Percentiles rank a stretch among this genome's conserved stretches.
phyloP scores from a whole-genome alignment of 2,888 invertebrate genomes.

The Leucozona laternaria region DNA sequence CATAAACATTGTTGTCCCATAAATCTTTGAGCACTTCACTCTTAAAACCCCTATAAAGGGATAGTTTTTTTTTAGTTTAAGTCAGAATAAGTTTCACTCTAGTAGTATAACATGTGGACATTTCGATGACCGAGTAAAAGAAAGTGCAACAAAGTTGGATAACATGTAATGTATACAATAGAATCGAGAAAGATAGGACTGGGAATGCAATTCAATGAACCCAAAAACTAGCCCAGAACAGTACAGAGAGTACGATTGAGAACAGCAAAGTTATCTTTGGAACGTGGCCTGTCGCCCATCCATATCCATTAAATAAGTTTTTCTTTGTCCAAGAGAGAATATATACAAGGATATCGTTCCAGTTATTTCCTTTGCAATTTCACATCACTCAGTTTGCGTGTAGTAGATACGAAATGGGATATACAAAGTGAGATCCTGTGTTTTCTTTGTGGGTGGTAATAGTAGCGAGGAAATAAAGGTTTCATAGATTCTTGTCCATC shows the following conservation, averaged over 20 bases:
- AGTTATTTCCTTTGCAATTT: constrained; percentile 55
- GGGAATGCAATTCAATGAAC: constrained; percentile 53
- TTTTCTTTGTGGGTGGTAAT: constrained; percentile 44
- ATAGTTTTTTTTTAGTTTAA: not conserved
- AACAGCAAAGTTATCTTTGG: constrained; percentile 43
- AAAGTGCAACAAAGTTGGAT: constrained; percentile 52
- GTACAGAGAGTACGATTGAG: constrained; percentile 20
- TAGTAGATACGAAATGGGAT: constrained; percentile 14
- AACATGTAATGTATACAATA: constrained; percentile 39
- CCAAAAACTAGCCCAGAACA: constrained; percentile 25
- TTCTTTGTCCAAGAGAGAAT: constrained; percentile 30
- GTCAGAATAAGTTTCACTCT: not conserved
- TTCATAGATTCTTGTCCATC: constrained; percentile 7
- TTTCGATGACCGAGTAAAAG: constrained; percentile 50
- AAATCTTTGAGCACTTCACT: not conserved
- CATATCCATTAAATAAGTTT: constrained; percentile 54
- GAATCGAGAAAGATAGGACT: constrained; percentile 17
- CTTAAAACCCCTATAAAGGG: not conserved
- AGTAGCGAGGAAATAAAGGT: constrained; percentile 2
- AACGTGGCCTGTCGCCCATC: constrained; percentile 41
- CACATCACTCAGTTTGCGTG: constrained; percentile 38
- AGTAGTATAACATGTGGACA: constrained; percentile 48
- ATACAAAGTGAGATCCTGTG: constrained; percentile 57
- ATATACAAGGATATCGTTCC: constrained; percentile 58
- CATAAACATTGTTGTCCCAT: not conserved